Evolutionary conservation across 1,140 invertebrate genomes (phyloP).

Genomic region (Diabrotica virgifera): DNA sequence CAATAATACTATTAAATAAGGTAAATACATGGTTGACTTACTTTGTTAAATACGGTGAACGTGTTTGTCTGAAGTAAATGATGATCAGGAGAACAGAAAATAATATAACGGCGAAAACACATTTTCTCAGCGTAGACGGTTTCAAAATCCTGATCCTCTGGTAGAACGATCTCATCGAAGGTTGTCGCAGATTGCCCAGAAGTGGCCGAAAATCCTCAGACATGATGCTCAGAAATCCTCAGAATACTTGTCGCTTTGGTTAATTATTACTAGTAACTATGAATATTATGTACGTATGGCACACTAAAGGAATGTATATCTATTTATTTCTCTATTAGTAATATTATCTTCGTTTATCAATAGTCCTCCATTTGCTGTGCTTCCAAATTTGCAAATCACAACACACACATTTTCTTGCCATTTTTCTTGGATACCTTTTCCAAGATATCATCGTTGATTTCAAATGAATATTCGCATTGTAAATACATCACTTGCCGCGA

Average conservation of each 20-base stretch:
- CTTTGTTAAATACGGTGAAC: slow-evolving; percentile 39
- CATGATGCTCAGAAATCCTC: slow-evolving; percentile 28
- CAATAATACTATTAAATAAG: background rate
- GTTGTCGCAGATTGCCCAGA: slow-evolving; percentile 23
- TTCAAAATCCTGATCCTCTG: slow-evolving; percentile 29
- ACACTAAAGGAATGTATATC: slow-evolving; percentile 22
- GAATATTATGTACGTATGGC: slow-evolving; percentile 19
- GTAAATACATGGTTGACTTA: slow-evolving; percentile 29
- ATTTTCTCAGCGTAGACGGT: slow-evolving; percentile 38
- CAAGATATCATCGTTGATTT: slow-evolving; percentile 23
- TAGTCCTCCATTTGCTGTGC: slow-evolving; percentile 46
- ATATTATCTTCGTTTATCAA: slow-evolving; percentile 41
- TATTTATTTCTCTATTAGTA: slow-evolving; percentile 2
- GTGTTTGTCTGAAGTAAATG: slow-evolving; percentile 38
- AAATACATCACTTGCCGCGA: slow-evolving; percentile 39
- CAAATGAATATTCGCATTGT: slow-evolving; percentile 30
- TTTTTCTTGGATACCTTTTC: slow-evolving; percentile 25
- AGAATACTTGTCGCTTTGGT: slow-evolving; percentile 25
- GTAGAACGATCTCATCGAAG: slow-evolving; percentile 14
- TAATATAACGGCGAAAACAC: slow-evolving; percentile 37
- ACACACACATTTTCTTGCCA: slow-evolving; percentile 28
- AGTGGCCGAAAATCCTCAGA: slow-evolving; percentile 33
- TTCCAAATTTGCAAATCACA: slow-evolving; percentile 44
- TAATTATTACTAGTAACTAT: slow-evolving; percentile 17
- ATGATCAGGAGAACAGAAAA: slow-evolving; percentile 39